Conservation (phyloP, 1,140 invertebrate genomes). For the Sitobion miscanthi region DNA sequence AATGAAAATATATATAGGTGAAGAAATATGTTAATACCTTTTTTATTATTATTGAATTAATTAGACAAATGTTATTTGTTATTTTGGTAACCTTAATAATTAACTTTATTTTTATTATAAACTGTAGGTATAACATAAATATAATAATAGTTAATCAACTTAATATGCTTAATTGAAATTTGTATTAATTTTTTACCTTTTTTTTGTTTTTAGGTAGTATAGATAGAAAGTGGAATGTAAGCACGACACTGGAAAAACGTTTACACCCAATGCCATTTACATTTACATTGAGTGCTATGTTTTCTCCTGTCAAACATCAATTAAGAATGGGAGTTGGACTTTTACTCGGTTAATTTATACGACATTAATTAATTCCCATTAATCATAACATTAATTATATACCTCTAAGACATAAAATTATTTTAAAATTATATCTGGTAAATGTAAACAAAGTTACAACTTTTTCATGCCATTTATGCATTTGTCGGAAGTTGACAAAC, state of each 20-base stretch:
- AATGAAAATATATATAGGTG: no score
- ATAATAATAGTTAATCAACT: no score
- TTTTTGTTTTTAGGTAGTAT: constrained; percentile 74
- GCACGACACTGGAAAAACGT: constrained; percentile 93
- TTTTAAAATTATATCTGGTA: not conserved
- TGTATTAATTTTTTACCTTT: not conserved
- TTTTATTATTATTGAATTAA: no score
- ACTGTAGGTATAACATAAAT: no score
- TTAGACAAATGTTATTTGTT: no score
- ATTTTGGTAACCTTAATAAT: no score
- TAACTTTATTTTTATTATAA: no score
- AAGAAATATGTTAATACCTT: no score
- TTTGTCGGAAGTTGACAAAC: no score
- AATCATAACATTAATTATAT: no score
- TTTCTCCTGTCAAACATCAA: constrained; percentile 90
- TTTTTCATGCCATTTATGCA: not conserved
- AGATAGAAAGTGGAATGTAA: constrained; percentile 95
- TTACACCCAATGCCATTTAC: constrained; percentile 91
- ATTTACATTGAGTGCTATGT: constrained; percentile 87
- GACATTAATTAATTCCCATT: no score
- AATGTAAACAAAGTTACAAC: constrained; percentile 6
- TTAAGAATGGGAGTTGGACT: constrained; percentile 87
- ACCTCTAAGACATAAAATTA: not conserved
- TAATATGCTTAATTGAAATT: no score
- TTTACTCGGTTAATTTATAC: constrained; percentile 75